phyloP scores from a whole-genome alignment of 1,140 invertebrate species.

The Cydia strobilella region DNA sequence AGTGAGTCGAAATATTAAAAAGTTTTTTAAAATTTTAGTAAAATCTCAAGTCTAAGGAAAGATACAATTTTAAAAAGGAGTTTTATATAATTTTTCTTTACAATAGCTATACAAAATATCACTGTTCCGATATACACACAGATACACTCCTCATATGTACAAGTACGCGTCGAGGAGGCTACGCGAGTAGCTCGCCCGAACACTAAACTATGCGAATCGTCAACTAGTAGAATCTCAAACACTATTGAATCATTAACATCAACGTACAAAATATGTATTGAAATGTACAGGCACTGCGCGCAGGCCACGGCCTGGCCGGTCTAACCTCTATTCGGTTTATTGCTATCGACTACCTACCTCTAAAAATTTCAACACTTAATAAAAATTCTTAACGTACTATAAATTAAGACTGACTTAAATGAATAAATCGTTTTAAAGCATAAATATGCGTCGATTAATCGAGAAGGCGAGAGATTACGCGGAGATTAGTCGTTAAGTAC shows the following conservation, averaged over 20 bases:
- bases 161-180: conserved; percentile 51
- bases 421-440: conserved; percentile 42
- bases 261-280: conserved; percentile 43
- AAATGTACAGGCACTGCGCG: conserved; percentile 38
- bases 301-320: conserved; percentile 50
- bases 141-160: conserved; percentile 66
- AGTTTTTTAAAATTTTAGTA: conserved; percentile 46
- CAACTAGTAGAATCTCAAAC: conserved; percentile 42
- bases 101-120: conserved; percentile 72
- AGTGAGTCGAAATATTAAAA: conserved; percentile 53
- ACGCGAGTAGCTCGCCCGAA: conserved; percentile 44
- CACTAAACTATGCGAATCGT: conserved; percentile 42
- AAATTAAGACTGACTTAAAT: conserved; percentile 45
- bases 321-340: conserved; percentile 54
- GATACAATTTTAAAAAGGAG: conserved; percentile 58
- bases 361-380: conserved; percentile 68
- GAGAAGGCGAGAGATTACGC: conserved; percentile 40
- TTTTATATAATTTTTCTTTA: conserved; percentile 39
- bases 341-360: conserved; percentile 67
- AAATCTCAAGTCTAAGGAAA: conserved; percentile 55
- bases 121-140: conserved; percentile 71
- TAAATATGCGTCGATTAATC: conserved; percentile 43
- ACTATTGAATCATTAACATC: conserved; percentile 45
- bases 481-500: conserved; percentile 53
- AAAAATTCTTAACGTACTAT: conserved; percentile 53